Evolutionary conservation across 2,113 vertebrate genomes (phyloP), one percentile per base, ranked within the genome.

Genomic region (Platycercus adscitus): DNA sequence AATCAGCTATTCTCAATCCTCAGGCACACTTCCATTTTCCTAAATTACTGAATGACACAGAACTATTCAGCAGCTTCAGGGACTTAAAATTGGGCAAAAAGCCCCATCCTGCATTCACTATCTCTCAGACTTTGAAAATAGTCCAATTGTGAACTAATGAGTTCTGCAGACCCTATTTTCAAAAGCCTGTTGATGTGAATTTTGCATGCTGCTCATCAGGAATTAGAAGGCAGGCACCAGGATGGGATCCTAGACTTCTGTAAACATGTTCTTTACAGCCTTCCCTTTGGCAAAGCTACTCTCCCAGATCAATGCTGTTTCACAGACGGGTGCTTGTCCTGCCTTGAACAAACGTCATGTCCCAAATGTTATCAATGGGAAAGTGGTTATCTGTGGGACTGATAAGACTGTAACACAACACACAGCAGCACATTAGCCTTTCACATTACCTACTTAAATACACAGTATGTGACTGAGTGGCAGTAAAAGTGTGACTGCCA

Each of bases 81-180:
- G 76, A 92, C 92, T 81, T 79, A 39, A 92, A 85, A 26, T 33
- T 6, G 21, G 81, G 76, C 89, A 93, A 88, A 87, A 69, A 84
- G 76, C 77, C 89, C 47, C 53, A 77, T 89, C 70, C 86, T 25
- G 56, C 82, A 84, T 93, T 95, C 91, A 77, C 77, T 93, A 69
- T 96, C 81, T 94, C 65, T 19, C 43, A 75, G 83, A 81, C 73
- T 82, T 50, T 94, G 89, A 96, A 93, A 97, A 81, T 63, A 93
- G 82, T 80, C 87, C 81, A 93, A 88, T 17, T 90, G 88, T 84
- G 88, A 96, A 94, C 90, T 95, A 94, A 96, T 81, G 90, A 89
- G 88, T 84, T 95, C 90, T 84, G 68, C 94, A 96, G 95, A 53
- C 70, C n/a, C 58, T 53, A 37, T 50, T 97, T 95, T 95, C 95